Conservation (phyloP, 2,888 invertebrate genomes). For the Eupeodes latifasciatus region DNA sequence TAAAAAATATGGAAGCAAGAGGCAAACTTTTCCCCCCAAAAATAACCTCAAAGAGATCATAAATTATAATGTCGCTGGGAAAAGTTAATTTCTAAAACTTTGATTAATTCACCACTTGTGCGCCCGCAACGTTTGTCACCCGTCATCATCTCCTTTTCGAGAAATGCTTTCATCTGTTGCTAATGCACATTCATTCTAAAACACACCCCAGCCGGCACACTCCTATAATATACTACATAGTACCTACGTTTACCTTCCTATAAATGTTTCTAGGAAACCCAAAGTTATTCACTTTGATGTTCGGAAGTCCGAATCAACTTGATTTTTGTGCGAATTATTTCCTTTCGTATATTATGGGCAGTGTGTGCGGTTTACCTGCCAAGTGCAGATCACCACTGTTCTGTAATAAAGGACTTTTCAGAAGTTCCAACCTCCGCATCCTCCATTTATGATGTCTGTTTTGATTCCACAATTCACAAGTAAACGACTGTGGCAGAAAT, state of each 20-base stretch:
- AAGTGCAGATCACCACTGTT: not conserved
- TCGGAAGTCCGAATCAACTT: constrained; percentile 7
- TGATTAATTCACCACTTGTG: not conserved
- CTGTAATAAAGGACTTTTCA: constrained; percentile 5
- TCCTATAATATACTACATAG: not conserved
- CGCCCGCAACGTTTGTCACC: too few species aligned
- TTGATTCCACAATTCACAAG: constrained; percentile 1
- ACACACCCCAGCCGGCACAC: not conserved
- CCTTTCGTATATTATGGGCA: constrained; percentile 4
- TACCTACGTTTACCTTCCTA: too few species aligned
- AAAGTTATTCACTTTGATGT: constrained; percentile 33
- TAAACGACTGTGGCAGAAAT: constrained; percentile 6
- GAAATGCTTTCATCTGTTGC: constrained; percentile 17
- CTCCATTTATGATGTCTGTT: not conserved
- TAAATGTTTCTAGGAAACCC: not conserved
- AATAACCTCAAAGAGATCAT: constrained; percentile 24
- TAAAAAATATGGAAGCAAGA: too few species aligned
- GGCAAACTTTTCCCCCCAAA: not conserved
- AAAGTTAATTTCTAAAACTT: constrained; percentile 13
- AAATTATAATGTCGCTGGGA: constrained; percentile 1
- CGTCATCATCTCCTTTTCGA: not conserved
- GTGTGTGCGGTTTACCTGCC: constrained; percentile 3
- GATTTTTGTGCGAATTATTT: not conserved
- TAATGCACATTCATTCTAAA: constrained; percentile 19
- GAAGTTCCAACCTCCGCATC: not conserved